Evolutionary conservation across 92 coral and sea anemone species (phyloP).

Genomic region (Scolanthus callimorphus): DNA sequence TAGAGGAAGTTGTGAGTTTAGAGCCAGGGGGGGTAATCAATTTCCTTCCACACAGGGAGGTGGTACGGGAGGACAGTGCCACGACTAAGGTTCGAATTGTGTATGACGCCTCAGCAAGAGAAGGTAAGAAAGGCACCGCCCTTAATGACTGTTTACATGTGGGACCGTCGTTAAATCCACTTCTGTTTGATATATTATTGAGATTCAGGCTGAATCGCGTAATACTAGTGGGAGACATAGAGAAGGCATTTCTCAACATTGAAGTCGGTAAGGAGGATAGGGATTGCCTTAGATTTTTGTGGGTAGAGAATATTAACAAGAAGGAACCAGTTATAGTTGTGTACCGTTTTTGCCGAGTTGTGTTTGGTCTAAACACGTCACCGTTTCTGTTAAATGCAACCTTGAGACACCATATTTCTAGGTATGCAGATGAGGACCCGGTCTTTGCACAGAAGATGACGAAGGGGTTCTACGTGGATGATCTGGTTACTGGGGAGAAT

Average conservation of each 20-base stretch:
- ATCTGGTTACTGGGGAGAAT: conserved; percentile 48
- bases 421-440: conserved; percentile 29
- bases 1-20: conserved; percentile 10
- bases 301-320: conserved; percentile 27
- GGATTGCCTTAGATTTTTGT: conserved; percentile 46
- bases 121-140: neutral
- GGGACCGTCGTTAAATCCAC: too few relatives aligned
- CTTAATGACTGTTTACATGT: conserved; percentile 1
- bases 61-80: conserved; percentile 18
- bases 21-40: conserved; percentile 1
- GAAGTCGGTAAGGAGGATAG: conserved; percentile 36
- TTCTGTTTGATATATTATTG: too few relatives aligned
- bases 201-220: too few relatives aligned
- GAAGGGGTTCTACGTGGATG: conserved; percentile 43
- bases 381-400: conserved; percentile 60
- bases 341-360: conserved; percentile 44
- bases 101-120: conserved; percentile 35
- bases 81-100: conserved; percentile 39
- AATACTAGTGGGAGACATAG: neutral
- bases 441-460: conserved; percentile 40
- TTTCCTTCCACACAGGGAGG: conserved; percentile 28
- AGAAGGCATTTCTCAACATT: conserved; percentile 1
- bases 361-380: conserved; percentile 53
- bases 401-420: conserved; percentile 48
- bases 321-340: conserved; percentile 11